phyloP scores from a whole-genome alignment of 2,797 vertebrate species.

The Lophura swinhoii region DNA sequence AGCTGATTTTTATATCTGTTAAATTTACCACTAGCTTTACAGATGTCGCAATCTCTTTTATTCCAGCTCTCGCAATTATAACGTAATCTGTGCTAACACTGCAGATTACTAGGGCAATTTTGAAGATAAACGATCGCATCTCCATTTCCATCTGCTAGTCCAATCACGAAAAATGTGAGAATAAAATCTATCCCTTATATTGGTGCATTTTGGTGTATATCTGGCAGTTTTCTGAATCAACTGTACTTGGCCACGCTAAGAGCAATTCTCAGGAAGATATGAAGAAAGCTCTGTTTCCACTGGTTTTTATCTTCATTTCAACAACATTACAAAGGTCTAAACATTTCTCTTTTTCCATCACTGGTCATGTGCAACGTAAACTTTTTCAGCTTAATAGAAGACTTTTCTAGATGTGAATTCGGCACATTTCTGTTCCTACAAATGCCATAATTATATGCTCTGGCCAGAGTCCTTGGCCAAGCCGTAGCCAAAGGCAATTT shows the following conservation, averaged over 20 bases:
- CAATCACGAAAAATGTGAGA: constrained; percentile 61
- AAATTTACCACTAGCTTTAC: constrained; percentile 71
- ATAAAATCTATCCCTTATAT: constrained; percentile 38
- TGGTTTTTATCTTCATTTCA: background rate
- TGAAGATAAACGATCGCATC: constrained; percentile 69
- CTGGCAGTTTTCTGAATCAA: constrained; percentile 26
- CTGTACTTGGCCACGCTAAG: background rate
- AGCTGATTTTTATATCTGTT: constrained; percentile 67
- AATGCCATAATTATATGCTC: background rate
- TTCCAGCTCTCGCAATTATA: constrained; percentile 71
- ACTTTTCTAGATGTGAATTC: background rate
- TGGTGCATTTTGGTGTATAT: constrained; percentile 27
- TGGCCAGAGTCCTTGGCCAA: background rate
- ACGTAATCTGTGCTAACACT: constrained; percentile 69
- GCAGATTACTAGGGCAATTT: constrained; percentile 70
- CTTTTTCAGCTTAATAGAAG: background rate
- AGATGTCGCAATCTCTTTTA: constrained; percentile 73
- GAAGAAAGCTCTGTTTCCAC: background rate
- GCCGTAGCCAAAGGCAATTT: background rate
- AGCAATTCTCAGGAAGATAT: background rate
- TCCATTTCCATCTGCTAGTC: constrained; percentile 69
- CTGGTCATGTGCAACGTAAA: background rate
- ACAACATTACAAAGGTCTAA: background rate
- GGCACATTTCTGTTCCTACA: background rate
- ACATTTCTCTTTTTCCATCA: background rate